These are phyloP conservation scores for Drosophila kambysellisi DNA, from an alignment of 2,888 invertebrate species.

Conservation along the genomic window DNA sequence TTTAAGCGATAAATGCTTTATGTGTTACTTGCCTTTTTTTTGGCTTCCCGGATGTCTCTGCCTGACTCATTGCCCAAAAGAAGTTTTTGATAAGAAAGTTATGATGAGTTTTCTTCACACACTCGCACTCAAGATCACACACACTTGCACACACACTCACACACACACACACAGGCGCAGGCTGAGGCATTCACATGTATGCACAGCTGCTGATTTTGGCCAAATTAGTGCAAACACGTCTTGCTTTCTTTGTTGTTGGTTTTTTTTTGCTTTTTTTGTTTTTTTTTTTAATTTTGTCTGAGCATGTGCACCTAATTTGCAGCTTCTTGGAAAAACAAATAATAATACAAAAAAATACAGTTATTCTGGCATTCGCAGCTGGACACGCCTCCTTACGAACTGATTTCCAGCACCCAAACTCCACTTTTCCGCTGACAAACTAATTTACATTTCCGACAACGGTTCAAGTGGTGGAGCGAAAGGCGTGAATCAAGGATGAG, in stretches of 20 bases:
- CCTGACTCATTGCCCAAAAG: slow-evolving; percentile 58
- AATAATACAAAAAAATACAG: slow-evolving; percentile 19
- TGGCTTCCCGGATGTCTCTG: slow-evolving; percentile 52
- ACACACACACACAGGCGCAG: slow-evolving; percentile 20
- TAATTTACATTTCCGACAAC: slow-evolving; percentile 69
- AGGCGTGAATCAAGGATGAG: neutral
- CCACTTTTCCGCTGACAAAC: slow-evolving; percentile 32
- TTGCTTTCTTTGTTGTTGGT: slow-evolving; percentile 51
- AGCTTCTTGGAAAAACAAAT: slow-evolving; percentile 41
- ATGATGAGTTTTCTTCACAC: slow-evolving; percentile 76
- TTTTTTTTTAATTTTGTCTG: neutral
- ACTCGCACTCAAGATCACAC: slow-evolving; percentile 40
- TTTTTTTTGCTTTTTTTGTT: slow-evolving; percentile 3
- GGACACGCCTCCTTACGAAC: slow-evolving; percentile 42
- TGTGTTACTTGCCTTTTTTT: slow-evolving; percentile 38
- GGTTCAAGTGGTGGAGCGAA: slow-evolving; percentile 6
- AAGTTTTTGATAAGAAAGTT: slow-evolving; percentile 81
- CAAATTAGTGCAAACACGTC: slow-evolving; percentile 80
- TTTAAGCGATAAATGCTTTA: neutral
- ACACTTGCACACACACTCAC: slow-evolving; percentile 6
- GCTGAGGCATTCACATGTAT: slow-evolving; percentile 51
- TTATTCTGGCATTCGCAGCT: slow-evolving; percentile 31
- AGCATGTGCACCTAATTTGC: slow-evolving; percentile 80
- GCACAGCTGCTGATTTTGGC: slow-evolving; percentile 79
- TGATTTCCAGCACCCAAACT: neutral